Evolutionary conservation across 2,797 vertebrate species (phyloP), one percentile per base, ranked within the genome.

Genomic region (Fratercula arctica): DNA sequence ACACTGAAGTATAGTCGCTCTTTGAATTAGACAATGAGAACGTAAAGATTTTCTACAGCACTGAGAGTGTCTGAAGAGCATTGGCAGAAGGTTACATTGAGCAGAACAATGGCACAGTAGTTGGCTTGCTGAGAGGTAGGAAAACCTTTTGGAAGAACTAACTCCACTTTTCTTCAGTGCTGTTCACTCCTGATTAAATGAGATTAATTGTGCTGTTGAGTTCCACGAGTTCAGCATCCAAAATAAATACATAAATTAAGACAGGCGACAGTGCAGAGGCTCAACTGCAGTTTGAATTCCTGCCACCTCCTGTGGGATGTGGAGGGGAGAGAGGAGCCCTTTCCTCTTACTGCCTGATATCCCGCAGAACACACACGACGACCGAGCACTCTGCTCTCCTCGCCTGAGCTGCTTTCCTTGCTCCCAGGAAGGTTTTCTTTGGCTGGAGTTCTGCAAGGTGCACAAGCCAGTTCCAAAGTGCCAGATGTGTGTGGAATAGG

Each of bases 161-260:
- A 91, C 82, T 92, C 87, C 26, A 24, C 69, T 93, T 96, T 93
- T 92, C 79, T 96, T 91, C 85, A 31, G 87, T 45, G 51, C 76
- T 78, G 63, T 83, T 95, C 50, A 0, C 79, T 97, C 87, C 87
- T 5, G 53, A 87, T 95, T 96, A 92, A 96, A 91, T 67, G 85
- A 97, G 95, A 96, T 97, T 93, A 93, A 97, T 96, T 89, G 90
- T 90, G 70, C 91, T 79, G 93, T 96, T 94, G 93, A 92, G 89
- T 91, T 93, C 79, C 64, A 43, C 0, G 13, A 69, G 92, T 87
- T 92, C 87, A 48, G 92, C 85, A 64, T 97, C 97, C 97, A 97
- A 97, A 96, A 92, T 96, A 97, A 97, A 97, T 95, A 95, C 93
- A 95, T 94, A 96, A 97, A 96, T 97, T 92, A 92, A 94, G 96